phyloP scores from a whole-genome alignment of 2,888 invertebrate species.

The Euphydryas editha region DNA sequence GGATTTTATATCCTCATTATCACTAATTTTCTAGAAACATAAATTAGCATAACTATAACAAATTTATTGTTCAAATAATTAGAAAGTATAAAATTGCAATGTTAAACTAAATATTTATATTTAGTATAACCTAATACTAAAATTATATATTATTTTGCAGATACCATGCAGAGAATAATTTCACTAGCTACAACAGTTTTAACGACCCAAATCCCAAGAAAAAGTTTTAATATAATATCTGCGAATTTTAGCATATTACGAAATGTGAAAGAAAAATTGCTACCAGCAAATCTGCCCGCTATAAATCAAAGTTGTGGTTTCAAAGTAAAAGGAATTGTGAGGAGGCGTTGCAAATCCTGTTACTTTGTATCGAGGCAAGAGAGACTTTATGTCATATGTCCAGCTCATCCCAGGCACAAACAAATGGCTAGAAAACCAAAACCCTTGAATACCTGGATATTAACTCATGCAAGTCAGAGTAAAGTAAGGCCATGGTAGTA shows the following conservation, averaged over 20 bases:
- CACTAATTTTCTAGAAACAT: too few relatives aligned
- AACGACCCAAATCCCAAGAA: constrained; percentile 43
- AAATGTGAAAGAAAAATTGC: constrained; percentile 51
- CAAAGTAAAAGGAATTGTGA: constrained; percentile 88
- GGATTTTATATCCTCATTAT: too few relatives aligned
- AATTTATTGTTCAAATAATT: too few relatives aligned
- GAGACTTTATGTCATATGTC: constrained; percentile 89
- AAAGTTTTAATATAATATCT: constrained; percentile 42
- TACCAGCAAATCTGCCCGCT: constrained; percentile 56
- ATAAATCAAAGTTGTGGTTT: constrained; percentile 69
- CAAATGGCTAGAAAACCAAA: constrained; percentile 89
- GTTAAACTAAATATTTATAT: too few relatives aligned
- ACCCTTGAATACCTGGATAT: constrained; percentile 88
- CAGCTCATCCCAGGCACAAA: constrained; percentile 90
- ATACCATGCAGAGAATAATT: constrained; percentile 56
- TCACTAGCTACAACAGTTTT: constrained; percentile 54
- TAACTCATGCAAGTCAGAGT: constrained; percentile 89
- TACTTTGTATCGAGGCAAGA: constrained; percentile 87
- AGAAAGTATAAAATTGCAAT: too few relatives aligned
- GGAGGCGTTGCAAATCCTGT: constrained; percentile 91
- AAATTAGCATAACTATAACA: too few relatives aligned
- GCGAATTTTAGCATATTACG: constrained; percentile 54
- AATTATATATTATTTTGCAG: not conserved
- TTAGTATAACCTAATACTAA: not conserved
- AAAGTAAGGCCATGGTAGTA: constrained; percentile 70